phyloP scores from a whole-genome alignment of 2,113 vertebrate species.

The Xiphophorus maculatus region DNA sequence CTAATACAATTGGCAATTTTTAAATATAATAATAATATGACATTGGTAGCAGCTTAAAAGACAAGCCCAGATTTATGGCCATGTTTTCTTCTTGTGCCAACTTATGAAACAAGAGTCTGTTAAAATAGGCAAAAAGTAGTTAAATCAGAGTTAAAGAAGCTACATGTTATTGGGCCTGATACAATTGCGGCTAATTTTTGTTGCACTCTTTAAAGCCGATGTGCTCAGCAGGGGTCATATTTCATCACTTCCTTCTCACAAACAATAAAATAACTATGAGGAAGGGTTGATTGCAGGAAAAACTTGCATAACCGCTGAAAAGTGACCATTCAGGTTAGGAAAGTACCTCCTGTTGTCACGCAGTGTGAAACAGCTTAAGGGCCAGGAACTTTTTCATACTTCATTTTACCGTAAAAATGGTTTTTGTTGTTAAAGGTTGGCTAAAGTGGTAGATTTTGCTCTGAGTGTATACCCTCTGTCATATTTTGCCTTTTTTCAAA shows the following conservation, averaged over 20 bases:
- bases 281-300: rapidly evolving
- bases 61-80: too few species aligned
- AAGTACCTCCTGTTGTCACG: not conserved
- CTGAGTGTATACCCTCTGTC: not conserved
- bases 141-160: not conserved
- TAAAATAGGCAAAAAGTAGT: too few species aligned
- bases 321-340: not conserved
- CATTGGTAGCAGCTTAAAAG: too few species aligned
- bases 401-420: not conserved
- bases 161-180: not conserved
- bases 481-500: not conserved
- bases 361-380: rapidly evolving
- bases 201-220: rapidly evolving
- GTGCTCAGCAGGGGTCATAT: not conserved
- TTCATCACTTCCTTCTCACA: not conserved
- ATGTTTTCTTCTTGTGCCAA: not conserved
- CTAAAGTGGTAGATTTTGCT: rapidly evolving
- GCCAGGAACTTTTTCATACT: rapidly evolving
- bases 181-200: not conserved
- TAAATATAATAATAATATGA: too few species aligned
- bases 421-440: not conserved
- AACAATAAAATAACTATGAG: not conserved
- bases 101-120: not conserved
- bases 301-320: constrained; percentile 5
- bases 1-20: too few species aligned